Conservation (phyloP, 2,888 invertebrate species). For the Carterocephalus palaemon region DNA sequence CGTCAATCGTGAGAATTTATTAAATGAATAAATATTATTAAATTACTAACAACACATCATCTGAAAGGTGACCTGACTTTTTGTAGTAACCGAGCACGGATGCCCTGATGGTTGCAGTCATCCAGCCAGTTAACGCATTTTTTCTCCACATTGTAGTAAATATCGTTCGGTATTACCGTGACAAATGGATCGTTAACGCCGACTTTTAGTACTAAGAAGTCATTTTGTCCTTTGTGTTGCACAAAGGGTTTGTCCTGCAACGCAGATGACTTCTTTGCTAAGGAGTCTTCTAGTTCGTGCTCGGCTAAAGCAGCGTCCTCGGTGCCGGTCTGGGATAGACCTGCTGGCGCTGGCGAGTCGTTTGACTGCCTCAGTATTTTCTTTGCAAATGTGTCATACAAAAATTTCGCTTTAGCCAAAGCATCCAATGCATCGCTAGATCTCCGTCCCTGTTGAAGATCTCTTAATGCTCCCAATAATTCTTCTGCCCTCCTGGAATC, state of each 20-base stretch:
- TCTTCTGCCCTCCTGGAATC: not conserved
- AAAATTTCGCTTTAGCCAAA: not conserved
- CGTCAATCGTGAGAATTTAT: no score
- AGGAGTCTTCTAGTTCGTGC: conserved; percentile 40
- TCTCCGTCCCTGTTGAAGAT: not conserved
- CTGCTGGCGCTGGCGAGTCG: not conserved
- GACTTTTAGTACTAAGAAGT: conserved; percentile 52
- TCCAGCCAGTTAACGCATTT: conserved; percentile 66
- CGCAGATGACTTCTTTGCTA: conserved; percentile 40
- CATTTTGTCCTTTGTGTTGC: conserved; percentile 47
- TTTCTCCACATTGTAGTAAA: conserved; percentile 57
- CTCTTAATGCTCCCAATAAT: not conserved
- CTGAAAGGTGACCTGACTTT: conserved; percentile 40
- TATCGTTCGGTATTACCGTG: conserved; percentile 57
- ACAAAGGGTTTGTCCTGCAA: conserved; percentile 46
- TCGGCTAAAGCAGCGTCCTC: conserved; percentile 35
- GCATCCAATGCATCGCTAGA: not conserved
- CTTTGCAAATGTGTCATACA: conserved; percentile 2
- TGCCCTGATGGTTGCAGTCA: conserved; percentile 55
- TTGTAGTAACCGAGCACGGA: conserved; percentile 45
- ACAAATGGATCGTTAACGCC: conserved; percentile 45
- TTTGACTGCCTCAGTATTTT: conserved; percentile 4
- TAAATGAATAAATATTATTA: no score
- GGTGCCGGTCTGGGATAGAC: no score
- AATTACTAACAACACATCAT: conserved; percentile 8